A percentile compares a stretch with the other conserved stretches of the same genome.
phyloP scores from a whole-genome alignment of 2,797 vertebrate species.

The Mormyrops attenuatus region DNA sequence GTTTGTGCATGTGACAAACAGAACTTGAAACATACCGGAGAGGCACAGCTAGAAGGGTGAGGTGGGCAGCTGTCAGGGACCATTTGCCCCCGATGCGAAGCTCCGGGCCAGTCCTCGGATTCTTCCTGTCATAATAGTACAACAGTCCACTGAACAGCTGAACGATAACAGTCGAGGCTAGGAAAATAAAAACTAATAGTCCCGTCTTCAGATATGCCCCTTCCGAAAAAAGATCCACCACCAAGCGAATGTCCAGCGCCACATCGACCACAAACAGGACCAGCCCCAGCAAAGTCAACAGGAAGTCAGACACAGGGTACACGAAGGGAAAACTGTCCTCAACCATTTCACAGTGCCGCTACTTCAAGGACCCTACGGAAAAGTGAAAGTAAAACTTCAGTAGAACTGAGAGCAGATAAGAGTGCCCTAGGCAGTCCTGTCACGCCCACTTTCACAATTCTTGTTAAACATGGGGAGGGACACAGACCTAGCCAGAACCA shows the following conservation, averaged over 20 bases:
- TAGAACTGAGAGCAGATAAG: neutral
- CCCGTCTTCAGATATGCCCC: neutral
- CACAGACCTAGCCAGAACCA: neutral
- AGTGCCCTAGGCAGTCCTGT: neutral
- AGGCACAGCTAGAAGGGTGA: neutral
- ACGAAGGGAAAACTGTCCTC: neutral
- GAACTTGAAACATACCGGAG: neutral
- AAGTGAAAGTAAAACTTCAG: neutral
- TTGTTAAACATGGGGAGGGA: neutral
- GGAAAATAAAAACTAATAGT: neutral
- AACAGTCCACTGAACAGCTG: constrained; percentile 20
- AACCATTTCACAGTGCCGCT: neutral
- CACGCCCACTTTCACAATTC: neutral
- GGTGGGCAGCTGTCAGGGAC: neutral
- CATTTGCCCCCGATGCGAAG: neutral
- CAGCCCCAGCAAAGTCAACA: neutral
- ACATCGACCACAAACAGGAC: constrained; percentile 9
- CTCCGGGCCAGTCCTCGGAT: neutral
- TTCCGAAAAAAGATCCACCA: neutral
- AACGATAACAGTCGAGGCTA: neutral
- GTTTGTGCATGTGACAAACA: neutral
- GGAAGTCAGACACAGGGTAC: neutral
- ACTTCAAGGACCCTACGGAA: neutral
- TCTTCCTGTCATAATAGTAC: constrained; percentile 1
- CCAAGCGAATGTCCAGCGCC: neutral